These are phyloP conservation scores for Grapholita molesta DNA, from an alignment of 1,140 invertebrate species.

Conservation along the genomic window DNA sequence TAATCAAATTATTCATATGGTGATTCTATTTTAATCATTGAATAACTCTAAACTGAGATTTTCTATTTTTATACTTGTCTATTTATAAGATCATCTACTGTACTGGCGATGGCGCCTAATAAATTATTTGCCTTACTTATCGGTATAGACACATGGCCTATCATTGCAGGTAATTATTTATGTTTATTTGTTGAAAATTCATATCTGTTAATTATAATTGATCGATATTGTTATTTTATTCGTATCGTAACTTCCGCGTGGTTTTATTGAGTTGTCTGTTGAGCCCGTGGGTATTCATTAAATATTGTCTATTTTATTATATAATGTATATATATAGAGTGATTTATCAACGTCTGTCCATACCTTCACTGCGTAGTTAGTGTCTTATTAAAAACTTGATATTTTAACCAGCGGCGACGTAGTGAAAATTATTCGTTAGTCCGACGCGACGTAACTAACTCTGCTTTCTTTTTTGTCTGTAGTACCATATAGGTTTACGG, in stretches of 20 bases:
- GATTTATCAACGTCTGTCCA: neutral
- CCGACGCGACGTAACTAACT: too few relatives aligned
- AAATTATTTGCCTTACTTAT: neutral
- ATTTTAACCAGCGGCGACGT: too few relatives aligned
- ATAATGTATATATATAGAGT: neutral
- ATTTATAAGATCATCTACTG: neutral
- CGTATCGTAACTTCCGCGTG: conserved; percentile 10
- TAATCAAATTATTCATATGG: too few relatives aligned
- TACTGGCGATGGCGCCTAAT: neutral
- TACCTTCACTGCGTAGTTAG: too few relatives aligned
- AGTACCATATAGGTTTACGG: too few relatives aligned
- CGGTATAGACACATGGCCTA: neutral
- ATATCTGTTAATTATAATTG: conserved; percentile 13
- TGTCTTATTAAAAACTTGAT: too few relatives aligned
- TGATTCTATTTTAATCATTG: neutral
- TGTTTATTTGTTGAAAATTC: conserved; percentile 7
- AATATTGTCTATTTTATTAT: neutral
- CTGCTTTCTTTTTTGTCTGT: too few relatives aligned
- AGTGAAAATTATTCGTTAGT: too few relatives aligned
- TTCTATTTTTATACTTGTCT: neutral
- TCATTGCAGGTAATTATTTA: neutral
- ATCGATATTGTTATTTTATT: conserved; percentile 16
- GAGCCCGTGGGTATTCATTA: neutral
- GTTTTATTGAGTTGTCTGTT: neutral
- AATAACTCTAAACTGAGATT: neutral